These are phyloP conservation scores for Neolamprologus longior DNA, from an alignment of 2,113 vertebrate genomes.

Conservation along the genomic window DNA sequence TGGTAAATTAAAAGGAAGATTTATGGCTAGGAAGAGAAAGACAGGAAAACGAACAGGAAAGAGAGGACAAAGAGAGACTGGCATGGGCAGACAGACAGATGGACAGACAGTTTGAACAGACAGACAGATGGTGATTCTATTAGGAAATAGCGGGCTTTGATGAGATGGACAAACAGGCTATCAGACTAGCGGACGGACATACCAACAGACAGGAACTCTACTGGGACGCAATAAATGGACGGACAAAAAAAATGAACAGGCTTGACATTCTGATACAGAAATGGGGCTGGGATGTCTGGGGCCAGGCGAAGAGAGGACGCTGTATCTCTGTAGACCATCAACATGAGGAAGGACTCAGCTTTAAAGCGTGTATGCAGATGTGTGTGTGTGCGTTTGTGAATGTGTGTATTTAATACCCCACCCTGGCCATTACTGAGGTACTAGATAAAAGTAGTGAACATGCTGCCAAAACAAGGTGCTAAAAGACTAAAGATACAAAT, in stretches of 20 bases:
- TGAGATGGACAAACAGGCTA: conserved; percentile 35
- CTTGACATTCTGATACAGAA: conserved; percentile 48
- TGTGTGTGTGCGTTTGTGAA: background rate
- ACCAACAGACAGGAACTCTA: conserved; percentile 33
- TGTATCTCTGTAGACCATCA: conserved; percentile 45
- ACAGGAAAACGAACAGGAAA: background rate
- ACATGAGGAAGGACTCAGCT: conserved; percentile 38
- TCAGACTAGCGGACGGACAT: background rate
- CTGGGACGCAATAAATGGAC: conserved; percentile 44
- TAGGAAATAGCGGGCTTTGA: conserved; percentile 30
- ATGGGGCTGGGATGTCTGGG: conserved; percentile 15
- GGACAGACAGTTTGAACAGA: conserved; percentile 39
- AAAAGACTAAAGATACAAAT: conserved; percentile 54
- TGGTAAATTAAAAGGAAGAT: conserved; percentile 20
- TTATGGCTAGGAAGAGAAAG: conserved; percentile 7
- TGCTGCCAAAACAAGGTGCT: conserved; percentile 64
- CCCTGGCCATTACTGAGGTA: conserved; percentile 34
- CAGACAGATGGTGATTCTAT: conserved; percentile 53
- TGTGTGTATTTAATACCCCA: background rate
- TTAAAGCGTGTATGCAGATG: conserved; percentile 32
- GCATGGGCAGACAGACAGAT: conserved; percentile 35
- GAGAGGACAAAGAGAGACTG: background rate
- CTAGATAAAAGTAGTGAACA: conserved; percentile 56
- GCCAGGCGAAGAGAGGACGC: conserved; percentile 40
- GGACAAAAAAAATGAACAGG: conserved; percentile 23